Base-by-base conservation (phyloP, 2,797 vertebrate genomes). In the Chaetodon trifasciatus region DNA sequence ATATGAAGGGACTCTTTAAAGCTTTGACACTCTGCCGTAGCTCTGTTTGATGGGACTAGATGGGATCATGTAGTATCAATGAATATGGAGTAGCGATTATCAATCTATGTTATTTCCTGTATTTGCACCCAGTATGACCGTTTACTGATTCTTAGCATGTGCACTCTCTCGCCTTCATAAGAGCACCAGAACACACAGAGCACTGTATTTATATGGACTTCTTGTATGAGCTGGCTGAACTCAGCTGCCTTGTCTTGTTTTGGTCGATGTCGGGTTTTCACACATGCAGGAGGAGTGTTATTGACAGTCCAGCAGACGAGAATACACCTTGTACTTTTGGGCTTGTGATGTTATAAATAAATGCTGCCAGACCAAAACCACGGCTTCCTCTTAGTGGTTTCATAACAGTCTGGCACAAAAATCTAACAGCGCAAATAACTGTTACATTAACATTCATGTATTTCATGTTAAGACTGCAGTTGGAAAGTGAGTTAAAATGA, bases 351-450 rank as follows among this genome's bases (percentile, higher is more conserved):
- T 44, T 58, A n/a, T 61, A 72, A 63, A 82, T 62, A 71, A 52
- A 85, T 16, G 50, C 8, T 4, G 50, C 50, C 39, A 39, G 49
- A 67, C 37, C 13, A 3, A 81, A 82, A 66, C 68, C 61, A 46
- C 11, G 37, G 39, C 24, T 85, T 78, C 75, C 79, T 78, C 50
- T 79, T 24, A 5, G 62, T 3, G n/a, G 57, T 69, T 78, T 82
- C 28, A 6, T 13, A 74, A 79, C 62, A 8, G 23, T 65, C 57
- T 52, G 15, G 2, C 21, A 62, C 21, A 63, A 40, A 79, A 63
- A 52, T 32, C 32, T 15, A 53, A 56, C 57, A 62, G 61, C 28
- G 61, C 35, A 47, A 23, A 56, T 5, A 78, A 58, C 52, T 40
- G 35, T 3, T 13, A 52, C 63, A 55, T 75, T 60, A 78, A 70